Percentiles rank a stretch among this genome's conserved stretches.
These are phyloP conservation scores for Leptopilina syphax DNA, from an alignment of 2,888 invertebrate species.

Conservation along the genomic window DNA sequence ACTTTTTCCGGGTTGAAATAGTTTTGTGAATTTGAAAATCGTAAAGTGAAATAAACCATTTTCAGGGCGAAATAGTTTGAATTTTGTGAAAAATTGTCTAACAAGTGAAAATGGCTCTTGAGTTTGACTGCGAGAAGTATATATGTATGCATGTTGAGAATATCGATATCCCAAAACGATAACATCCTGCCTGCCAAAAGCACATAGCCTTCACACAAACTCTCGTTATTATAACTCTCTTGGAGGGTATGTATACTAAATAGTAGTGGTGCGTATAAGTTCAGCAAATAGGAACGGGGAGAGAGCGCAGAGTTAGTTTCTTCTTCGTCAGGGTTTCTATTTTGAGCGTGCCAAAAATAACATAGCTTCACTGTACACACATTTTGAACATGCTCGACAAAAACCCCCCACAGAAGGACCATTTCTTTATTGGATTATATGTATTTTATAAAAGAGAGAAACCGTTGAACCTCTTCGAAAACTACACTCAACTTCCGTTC, in stretches of 20 bases:
- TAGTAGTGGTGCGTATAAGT: conserved; percentile 45
- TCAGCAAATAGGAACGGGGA: conserved; percentile 57
- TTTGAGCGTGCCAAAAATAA: conserved; percentile 66
- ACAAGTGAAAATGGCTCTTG: neutral
- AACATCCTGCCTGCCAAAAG: conserved; percentile 39
- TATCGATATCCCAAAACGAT: conserved; percentile 37
- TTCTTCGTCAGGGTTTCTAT: conserved; percentile 61
- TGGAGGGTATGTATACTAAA: neutral
- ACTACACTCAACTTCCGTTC: conserved; percentile 27
- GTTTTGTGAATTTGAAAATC: no score
- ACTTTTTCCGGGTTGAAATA: no score
- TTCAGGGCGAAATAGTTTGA: no score
- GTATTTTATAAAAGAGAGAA: no score
- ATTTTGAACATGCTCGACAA: conserved; percentile 36
- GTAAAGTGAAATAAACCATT: no score
- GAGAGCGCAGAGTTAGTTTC: conserved; percentile 50
- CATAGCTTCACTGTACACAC: conserved; percentile 62
- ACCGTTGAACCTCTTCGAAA: conserved; percentile 22
- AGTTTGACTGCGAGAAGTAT: neutral
- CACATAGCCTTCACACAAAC: conserved; percentile 16
- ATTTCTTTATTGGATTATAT: neutral
- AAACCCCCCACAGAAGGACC: conserved; percentile 24
- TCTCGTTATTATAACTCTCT: conserved; percentile 44
- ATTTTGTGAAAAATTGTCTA: no score
- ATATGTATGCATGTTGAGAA: neutral